Evolutionary conservation across 2,888 invertebrate species (phyloP).

Genomic region (Morpho helenor): DNA sequence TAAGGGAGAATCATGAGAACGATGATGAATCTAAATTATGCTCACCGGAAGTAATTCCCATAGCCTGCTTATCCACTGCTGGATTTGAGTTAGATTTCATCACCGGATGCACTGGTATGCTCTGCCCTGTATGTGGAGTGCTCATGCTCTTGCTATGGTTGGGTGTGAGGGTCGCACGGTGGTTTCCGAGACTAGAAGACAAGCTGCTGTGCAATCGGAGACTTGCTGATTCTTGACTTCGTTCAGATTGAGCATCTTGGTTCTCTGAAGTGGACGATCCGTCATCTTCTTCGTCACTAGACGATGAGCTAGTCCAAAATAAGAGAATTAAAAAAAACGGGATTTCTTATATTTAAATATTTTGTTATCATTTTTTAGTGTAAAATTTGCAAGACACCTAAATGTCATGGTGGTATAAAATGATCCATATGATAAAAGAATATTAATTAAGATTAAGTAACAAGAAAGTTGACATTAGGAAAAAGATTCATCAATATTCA

Average conservation of each 20-base stretch:
- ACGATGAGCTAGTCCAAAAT: slow-evolving; percentile 68
- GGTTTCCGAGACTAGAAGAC: slow-evolving; percentile 41
- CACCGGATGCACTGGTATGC: slow-evolving; percentile 64
- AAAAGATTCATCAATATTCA: too few species aligned
- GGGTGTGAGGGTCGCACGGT: slow-evolving; percentile 49
- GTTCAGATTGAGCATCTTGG: slow-evolving; percentile 61
- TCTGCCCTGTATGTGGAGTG: slow-evolving; percentile 65
- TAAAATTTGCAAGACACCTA: too few species aligned
- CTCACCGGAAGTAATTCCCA: slow-evolving; percentile 69
- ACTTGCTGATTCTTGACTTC: slow-evolving; percentile 58
- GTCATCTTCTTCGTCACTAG: slow-evolving; percentile 83
- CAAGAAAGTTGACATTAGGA: too few species aligned
- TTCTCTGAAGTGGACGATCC: slow-evolving; percentile 73
- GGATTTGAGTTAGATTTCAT: slow-evolving; percentile 75
- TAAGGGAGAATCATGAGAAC: background rate
- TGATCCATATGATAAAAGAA: too few species aligned
- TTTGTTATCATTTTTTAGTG: too few species aligned
- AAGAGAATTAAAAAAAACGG: too few species aligned
- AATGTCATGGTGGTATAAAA: too few species aligned
- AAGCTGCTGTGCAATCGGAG: slow-evolving; percentile 44
- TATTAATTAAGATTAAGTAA: too few species aligned
- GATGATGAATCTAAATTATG: background rate
- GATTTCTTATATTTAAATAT: too few species aligned
- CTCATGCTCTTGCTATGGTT: slow-evolving; percentile 68
- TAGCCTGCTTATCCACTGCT: slow-evolving; percentile 72